Base-by-base conservation (phyloP, 2,797 vertebrate genomes). In the Lophius americanus region DNA sequence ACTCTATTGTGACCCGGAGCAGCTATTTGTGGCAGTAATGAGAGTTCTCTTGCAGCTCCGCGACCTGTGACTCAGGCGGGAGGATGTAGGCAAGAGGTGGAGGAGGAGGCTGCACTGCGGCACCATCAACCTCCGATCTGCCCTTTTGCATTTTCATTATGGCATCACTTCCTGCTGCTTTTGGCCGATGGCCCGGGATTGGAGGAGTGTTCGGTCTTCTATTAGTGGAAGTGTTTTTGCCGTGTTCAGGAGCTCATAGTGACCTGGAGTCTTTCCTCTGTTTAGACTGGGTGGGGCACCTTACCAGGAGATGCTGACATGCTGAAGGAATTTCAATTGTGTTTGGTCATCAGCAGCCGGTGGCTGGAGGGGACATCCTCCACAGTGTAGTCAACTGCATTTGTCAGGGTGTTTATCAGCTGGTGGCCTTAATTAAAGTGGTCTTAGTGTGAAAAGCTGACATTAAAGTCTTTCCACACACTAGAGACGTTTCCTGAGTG, bases 101-200 rank as follows among this genome's bases (percentile, higher is more conserved):
- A 51, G 73, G 13, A 42, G 69, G 70, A 65, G 72, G 74, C 83
- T 85, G 83, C 85, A 88, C 78, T 88, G 88, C 82, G 57, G 75
- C 75, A 86, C 60, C 75, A 14, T 64, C 78, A 86, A 67, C 82
- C 81, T 87, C 82, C 68, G 69, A 6, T 37, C 73, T 70, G 69
- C 66, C 70, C 68, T 67, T 82, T 58, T 70, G 35, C 53, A 33
- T 11, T 67, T 60, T 79, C 79, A 81, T 72, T 11, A 39, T 77
- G 75, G 75, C 50, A 10, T 86, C 78, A 82, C 80, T 91, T 91
- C 85, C 84, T 81, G 75, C 50, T 37, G 14, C 48, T 52, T 59
- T 47, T 77, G 75, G 71, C 78, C 10, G 3, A 4, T 0, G 39
- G 55, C 78, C 72, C 52, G 5, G 52, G 44, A 50, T 42, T 52